Base-by-base conservation (phyloP, 2,888 invertebrate species). In the Cinara cedri region DNA sequence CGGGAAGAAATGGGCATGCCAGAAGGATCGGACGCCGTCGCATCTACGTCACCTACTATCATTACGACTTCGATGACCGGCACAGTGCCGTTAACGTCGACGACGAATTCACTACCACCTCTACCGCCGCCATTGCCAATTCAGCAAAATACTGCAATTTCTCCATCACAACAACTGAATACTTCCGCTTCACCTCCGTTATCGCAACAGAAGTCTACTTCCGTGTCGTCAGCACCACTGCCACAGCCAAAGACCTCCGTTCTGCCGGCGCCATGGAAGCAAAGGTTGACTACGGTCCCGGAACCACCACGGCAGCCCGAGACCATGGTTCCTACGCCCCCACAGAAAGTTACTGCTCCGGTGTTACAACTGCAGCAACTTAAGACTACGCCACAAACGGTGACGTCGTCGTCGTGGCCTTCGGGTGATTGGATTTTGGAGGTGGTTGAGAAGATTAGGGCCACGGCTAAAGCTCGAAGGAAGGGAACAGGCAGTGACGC, bases 361-460 rank as follows among this genome's bases (percentile, higher is more conserved):
- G 13, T 55, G 21, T 13, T 6, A 21, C 51, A 10, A 42, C 21
- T 3, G 42, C 63, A 19, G 24, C 16, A 57, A 14, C 10, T 42
- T 2, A 10, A 19, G 21, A 1, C 9, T 46, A 6, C 51, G 9
- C n/a, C n/a, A n/a, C 9, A 6, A 14, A 57, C 68, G 19, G 11
- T 24, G 60, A 19, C 55, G 24, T 34, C 10, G 1, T 1, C 46
- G 19, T 63, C 60, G 57, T 78, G 76, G 76, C 76, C 76, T 34
- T 60, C 76, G 19, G 8, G 60, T 16, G 57, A 66, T 16, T 78
- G 76, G 76, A 78, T 78, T 16, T 19, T 65, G 75, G 44, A 76
- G 14, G n/a, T 46, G 24, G 54, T 55, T 3, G 24, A 76, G n/a
- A 11, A 76, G 9, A 66, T 76, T 14, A 66, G 13, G 19, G 54